phyloP scores from a whole-genome alignment of 2,888 invertebrate species.

The Notocelia uddmanniana region DNA sequence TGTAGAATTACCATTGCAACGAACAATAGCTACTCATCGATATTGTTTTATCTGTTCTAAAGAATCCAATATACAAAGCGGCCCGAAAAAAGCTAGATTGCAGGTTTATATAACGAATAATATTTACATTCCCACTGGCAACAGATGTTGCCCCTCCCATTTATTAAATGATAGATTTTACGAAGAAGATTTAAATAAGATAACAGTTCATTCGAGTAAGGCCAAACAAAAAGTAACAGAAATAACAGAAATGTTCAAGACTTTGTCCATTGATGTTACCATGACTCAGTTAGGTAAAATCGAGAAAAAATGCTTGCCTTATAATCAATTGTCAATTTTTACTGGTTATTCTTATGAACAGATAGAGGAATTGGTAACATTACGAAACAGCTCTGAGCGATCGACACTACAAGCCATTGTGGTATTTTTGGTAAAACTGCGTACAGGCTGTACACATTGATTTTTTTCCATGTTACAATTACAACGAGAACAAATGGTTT shows the following conservation, averaged over 20 bases:
- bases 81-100: slow-evolving; percentile 24
- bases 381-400: slow-evolving; percentile 11
- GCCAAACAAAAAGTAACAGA: slow-evolving; percentile 6
- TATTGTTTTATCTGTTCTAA: slow-evolving; percentile 23
- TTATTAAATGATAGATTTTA: slow-evolving; percentile 10
- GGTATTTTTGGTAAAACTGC: slow-evolving; percentile 13
- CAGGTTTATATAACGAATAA: slow-evolving; percentile 14
- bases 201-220: neutral
- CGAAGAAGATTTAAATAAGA: slow-evolving; percentile 14
- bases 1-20: slow-evolving; percentile 20
- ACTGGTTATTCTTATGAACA: slow-evolving; percentile 8
- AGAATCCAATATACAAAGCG: neutral
- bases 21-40: slow-evolving; percentile 25
- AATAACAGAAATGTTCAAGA: slow-evolving; percentile 13
- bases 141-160: slow-evolving; percentile 18
- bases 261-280: slow-evolving; percentile 5
- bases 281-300: neutral
- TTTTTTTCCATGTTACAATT: slow-evolving; percentile 6
- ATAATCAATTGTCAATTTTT: slow-evolving; percentile 7
- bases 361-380: neutral
- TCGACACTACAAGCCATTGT: slow-evolving; percentile 12
- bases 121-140: slow-evolving; percentile 1
- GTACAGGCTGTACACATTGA: slow-evolving; percentile 12
- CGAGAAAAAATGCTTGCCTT: neutral
- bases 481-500: slow-evolving; percentile 2